Evolutionary conservation across 2,888 invertebrate genomes (phyloP), one percentile per base, ranked within the genome.

Genomic region (Eupithecia abbreviata): DNA sequence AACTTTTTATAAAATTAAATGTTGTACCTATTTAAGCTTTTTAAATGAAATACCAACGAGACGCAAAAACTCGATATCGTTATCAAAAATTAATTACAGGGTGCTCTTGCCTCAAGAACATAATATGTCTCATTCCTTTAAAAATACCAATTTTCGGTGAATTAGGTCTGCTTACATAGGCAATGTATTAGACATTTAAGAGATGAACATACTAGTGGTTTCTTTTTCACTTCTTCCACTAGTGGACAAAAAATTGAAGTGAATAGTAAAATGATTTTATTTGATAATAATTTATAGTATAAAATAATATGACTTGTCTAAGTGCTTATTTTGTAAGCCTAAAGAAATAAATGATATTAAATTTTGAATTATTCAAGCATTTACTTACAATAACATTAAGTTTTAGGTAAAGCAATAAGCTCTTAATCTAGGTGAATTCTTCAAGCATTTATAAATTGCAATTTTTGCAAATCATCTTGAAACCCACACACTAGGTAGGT

Each of bases 21-120:
- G 43, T 43, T 10, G 9, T n/a, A 18, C 15, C 10, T 10, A 65
- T 66, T 42, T 10, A 66, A 43, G 43, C 43, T 68, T 43, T 9
- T 43, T 68, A 18, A 68, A 45, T 68, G 67, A 68, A 68, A 68
- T 68, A 45, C n/a, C 45, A 68, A 68, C n/a, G 43, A 45, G 67
- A 68, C 10, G 30, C 45, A 68, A 66, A 68, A 68, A 43, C 15
- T 43, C 67, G 10, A 43, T 2, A 18, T 68, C 30, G 18, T 10
- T 30, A 62, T 68, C 15, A 66, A 66, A 67, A 68, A 68, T 43
- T 68, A 68, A 68, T 43, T 45, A 67, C 67, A 0, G 9, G 43
- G 67, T 43, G 10, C 30, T 62, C n/a, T 68, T 68, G 67, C 45
- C 67, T 68, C 45, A 18, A 10, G n/a, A 15, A 30, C 5, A 68